phyloP scores from a whole-genome alignment of 2,888 invertebrate species.

The Latheticus oryzae region DNA sequence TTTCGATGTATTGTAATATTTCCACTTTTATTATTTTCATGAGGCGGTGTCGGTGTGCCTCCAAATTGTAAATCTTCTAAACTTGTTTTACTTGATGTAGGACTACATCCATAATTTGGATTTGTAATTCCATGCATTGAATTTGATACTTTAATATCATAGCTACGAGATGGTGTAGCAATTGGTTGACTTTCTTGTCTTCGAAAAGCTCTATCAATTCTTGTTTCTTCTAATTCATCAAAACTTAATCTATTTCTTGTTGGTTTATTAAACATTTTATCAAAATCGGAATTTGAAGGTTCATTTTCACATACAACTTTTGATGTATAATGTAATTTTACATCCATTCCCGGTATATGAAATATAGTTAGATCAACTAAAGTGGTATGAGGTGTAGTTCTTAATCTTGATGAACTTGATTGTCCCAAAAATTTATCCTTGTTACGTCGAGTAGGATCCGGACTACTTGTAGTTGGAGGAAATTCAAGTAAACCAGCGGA shows the following conservation, averaged over 20 bases:
- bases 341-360: constrained; percentile 90
- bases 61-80: constrained; percentile 55
- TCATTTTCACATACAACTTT: constrained; percentile 56
- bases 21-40: constrained; percentile 29
- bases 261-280: constrained; percentile 52
- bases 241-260: constrained; percentile 30
- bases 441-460: constrained; percentile 63
- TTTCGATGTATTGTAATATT: constrained; percentile 47
- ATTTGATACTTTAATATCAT: constrained; percentile 52
- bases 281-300: constrained; percentile 50
- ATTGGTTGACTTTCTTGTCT: constrained; percentile 55
- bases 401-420: constrained; percentile 58
- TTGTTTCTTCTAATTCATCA: constrained; percentile 57
- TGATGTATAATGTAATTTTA: constrained; percentile 67
- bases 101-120: constrained; percentile 62
- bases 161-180: constrained; percentile 2
- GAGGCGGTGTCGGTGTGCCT: constrained; percentile 50
- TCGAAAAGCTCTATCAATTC: constrained; percentile 63
- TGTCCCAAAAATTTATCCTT: constrained; percentile 60
- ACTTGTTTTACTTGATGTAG: constrained; percentile 56
- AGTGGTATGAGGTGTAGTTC: constrained; percentile 63
- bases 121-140: constrained; percentile 64
- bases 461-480: constrained; percentile 59
- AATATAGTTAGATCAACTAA: constrained; percentile 86
- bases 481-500: constrained; percentile 64